phyloP scores from a whole-genome alignment of 2,113 vertebrate species.

The Tupaia chinensis region DNA sequence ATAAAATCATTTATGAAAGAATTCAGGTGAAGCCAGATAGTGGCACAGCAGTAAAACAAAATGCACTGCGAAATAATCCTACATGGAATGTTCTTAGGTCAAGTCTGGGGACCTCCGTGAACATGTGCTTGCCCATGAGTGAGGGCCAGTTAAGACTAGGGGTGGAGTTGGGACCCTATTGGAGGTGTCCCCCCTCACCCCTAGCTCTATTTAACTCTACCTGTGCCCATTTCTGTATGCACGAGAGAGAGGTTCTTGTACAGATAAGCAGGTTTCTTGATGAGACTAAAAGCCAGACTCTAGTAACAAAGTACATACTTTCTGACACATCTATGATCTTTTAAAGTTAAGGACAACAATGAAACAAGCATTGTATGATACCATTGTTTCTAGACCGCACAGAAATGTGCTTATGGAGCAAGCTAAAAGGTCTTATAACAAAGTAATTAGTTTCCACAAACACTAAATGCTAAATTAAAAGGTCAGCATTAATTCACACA shows the following conservation, averaged over 20 bases:
- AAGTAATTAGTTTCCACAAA: not conserved
- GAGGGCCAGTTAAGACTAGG: too few relatives aligned
- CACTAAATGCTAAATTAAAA: constrained; percentile 25
- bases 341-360: constrained; percentile 60
- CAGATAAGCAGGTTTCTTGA: constrained; percentile 33
- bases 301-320: constrained; percentile 57
- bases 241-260: constrained; percentile 8
- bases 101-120: too few relatives aligned
- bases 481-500: not conserved
- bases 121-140: too few relatives aligned
- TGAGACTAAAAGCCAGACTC: constrained; percentile 40
- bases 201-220: not conserved
- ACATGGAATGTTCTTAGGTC: too few relatives aligned
- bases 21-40: constrained; percentile 3
- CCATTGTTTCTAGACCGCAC: constrained; percentile 1
- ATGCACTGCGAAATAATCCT: too few relatives aligned
- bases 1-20: not conserved
- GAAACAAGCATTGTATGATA: constrained; percentile 26
- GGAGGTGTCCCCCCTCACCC: too few relatives aligned
- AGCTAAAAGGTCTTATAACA: not conserved
- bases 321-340: constrained; percentile 54
- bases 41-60: too few relatives aligned
- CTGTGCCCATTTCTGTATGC: not conserved
- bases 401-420: not conserved
- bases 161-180: too few relatives aligned